A percentile compares a stretch with the other conserved stretches of the same genome.
Evolutionary conservation across 2,888 invertebrate genomes (phyloP).

Genomic region (Gibbula magus): DNA sequence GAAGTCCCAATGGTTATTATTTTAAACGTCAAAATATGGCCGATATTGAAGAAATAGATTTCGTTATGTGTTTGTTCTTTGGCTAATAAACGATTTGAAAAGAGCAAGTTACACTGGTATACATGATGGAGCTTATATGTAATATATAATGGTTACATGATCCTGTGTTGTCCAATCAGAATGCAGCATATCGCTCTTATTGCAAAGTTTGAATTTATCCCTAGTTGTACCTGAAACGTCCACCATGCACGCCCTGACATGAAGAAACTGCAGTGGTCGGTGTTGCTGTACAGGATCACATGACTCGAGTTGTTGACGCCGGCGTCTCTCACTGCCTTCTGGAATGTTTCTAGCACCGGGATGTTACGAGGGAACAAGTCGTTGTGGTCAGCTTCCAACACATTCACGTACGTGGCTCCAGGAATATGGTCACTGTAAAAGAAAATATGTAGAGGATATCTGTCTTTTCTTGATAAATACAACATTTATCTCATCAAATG

Average conservation of each 20-base stretch:
- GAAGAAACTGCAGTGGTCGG: conserved; percentile 56
- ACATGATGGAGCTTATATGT: too few species aligned
- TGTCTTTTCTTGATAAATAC: neutral
- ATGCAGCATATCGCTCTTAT: too few species aligned
- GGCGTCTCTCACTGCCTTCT: conserved; percentile 42
- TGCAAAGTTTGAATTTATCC: neutral
- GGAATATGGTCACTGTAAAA: conserved; percentile 55
- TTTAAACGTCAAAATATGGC: too few species aligned
- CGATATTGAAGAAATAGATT: too few species aligned
- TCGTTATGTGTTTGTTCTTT: too few species aligned
- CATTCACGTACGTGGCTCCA: conserved; percentile 54
- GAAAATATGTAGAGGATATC: neutral
- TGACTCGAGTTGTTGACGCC: conserved; percentile 52
- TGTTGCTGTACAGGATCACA: conserved; percentile 60
- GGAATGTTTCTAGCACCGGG: conserved; percentile 49
- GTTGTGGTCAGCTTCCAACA: conserved; percentile 50
- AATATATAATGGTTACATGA: too few species aligned
- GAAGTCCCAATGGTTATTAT: too few species aligned
- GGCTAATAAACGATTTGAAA: too few species aligned
- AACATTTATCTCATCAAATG: too few species aligned
- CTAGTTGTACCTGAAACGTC: conserved; percentile 55
- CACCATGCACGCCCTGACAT: conserved; percentile 63
- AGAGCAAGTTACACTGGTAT: too few species aligned
- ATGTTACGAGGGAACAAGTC: conserved; percentile 56
- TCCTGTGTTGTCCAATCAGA: too few species aligned